Base-by-base conservation (phyloP, 1,140 invertebrate genomes). In the Dreissena polymorpha region DNA sequence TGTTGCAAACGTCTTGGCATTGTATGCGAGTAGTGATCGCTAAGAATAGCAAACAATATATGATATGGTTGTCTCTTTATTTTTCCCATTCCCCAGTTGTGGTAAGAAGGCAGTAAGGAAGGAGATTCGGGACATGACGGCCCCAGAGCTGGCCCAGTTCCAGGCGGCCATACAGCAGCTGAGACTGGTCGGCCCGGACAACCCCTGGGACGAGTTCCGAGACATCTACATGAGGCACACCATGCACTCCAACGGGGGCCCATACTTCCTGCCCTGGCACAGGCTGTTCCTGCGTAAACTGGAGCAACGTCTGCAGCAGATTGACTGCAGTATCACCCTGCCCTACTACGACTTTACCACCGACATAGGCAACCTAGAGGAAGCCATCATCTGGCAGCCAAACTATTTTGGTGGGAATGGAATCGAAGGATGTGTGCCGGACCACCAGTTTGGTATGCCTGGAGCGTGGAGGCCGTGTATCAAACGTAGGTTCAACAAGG, bases 301-400 rank as follows among this genome's bases (percentile, higher is more conserved):
- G 14, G 91, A 92, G 70, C 89, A 89, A 73, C 86, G 85, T 57
- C 73, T 92, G 50, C 90, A 91, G 74, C 86, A 91, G 68, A 86
- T 92, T 12, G 90, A 92, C 86, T 91, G 91, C 70, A 75, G 69
- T 51, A 87, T 92, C 60, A 87, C 90, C 6, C 71, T 92, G 18
- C 91, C 91, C n/a, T 92, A 91, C 79, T 91, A 89, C 76, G 91
- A 92, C 77, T 91, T 92, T 70, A 90, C 90, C 0, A 92, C 91
- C n/a, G 91, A 92, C 85, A 85, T 89, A 16, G 90, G 89, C 7
- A 87, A 89, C 55, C 88, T 92, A 71, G 80, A 85, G 21, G 83
- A 90, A 49, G 90, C 91, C 5, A 84, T 91, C 16, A 83, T 92
- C 21, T 92, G 91, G 91, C 90, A 92, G 86, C 87, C 90, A 53